phyloP scores from a whole-genome alignment of 1,140 invertebrate genomes.

The Lepidotrigona ventralis region DNA sequence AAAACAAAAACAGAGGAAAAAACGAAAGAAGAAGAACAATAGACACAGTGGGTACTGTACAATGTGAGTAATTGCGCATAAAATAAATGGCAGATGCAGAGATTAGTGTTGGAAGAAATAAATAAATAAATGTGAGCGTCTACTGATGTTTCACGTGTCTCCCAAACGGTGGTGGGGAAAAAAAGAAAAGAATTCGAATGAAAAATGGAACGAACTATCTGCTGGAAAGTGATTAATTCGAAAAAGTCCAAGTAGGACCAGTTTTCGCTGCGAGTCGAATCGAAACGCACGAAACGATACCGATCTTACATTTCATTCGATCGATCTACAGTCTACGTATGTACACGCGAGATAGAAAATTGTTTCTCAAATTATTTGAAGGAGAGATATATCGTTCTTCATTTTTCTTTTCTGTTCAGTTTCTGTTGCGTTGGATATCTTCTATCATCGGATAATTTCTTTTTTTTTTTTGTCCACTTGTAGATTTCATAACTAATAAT shows the following conservation, averaged over 20 bases:
- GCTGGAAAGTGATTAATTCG: slow-evolving; percentile 19
- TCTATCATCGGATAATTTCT: background rate
- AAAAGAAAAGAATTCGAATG: slow-evolving; percentile 1
- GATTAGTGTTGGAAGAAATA: slow-evolving; percentile 35
- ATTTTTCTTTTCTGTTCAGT: background rate
- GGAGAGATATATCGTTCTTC: too few relatives aligned
- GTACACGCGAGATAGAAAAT: background rate
- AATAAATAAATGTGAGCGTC: slow-evolving; percentile 40
- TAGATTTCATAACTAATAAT: background rate
- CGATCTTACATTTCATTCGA: background rate
- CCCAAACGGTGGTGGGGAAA: background rate
- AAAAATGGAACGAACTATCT: slow-evolving; percentile 36
- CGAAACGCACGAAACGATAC: background rate
- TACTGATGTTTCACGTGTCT: slow-evolving; percentile 36
- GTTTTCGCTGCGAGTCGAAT: background rate
- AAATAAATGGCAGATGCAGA: slow-evolving; percentile 56
- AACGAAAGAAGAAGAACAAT: background rate
- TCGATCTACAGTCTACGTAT: background rate
- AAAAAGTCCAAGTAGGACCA: background rate
- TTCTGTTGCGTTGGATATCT: background rate
- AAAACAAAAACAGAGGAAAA: too few relatives aligned
- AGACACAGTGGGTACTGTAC: slow-evolving; percentile 21
- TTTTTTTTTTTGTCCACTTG: background rate
- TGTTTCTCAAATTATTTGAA: too few relatives aligned
- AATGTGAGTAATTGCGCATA: slow-evolving; percentile 59